Base-by-base conservation (phyloP, 2,113 vertebrate species). In the Alouatta palliata region DNA sequence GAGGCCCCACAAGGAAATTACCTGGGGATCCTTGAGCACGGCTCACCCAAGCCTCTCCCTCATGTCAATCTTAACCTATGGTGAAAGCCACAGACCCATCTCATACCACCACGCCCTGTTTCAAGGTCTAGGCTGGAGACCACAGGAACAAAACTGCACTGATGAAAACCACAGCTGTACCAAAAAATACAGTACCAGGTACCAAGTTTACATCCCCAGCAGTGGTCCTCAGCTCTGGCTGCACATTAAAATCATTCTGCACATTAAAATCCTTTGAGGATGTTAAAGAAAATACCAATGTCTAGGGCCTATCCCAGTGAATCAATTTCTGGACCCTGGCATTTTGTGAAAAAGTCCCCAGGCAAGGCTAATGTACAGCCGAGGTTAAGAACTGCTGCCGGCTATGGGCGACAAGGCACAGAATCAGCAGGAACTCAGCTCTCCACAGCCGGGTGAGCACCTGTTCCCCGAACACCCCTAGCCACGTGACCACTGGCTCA, bases 281-380 rank as follows among this genome's bases (percentile, higher is more conserved):
- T 87, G 95, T 68, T 16, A 76, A 83, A 87, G 77, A 95, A 94
- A 95, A 95, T 70, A 84, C 17, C 83, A 87, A 3, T 12, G 92
- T 80, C 79, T 32, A n/a, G 64, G 61, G 27, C n/a, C 80, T 94
- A 70, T 54, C 68, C 54, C 35, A 91, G 77, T 54, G 95, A 95
- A 80, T 64, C 16, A 27, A 88, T 79, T 95, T 82, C 64, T 23
- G 68, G 80, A 52, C 30, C 21, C 75, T 66, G 85, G 81, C 64
- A 77, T 87, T 68, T 68, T 68, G 66, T 68, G 61, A 73, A 79
- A 88, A 89, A 49, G 80, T 92, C 85, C 90, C 87, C 84, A 86
- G 37, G 32, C 91, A 71, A 61, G 71, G 40, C 9, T 85, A 47
- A 58, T 2, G 8, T 64, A 80, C 14, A 12, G 56, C 23, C 2